A percentile compares a stretch with the other conserved stretches of the same genome.
Evolutionary conservation across 2,113 vertebrate genomes (phyloP).

Genomic region (Sceloporus tristichus): DNA sequence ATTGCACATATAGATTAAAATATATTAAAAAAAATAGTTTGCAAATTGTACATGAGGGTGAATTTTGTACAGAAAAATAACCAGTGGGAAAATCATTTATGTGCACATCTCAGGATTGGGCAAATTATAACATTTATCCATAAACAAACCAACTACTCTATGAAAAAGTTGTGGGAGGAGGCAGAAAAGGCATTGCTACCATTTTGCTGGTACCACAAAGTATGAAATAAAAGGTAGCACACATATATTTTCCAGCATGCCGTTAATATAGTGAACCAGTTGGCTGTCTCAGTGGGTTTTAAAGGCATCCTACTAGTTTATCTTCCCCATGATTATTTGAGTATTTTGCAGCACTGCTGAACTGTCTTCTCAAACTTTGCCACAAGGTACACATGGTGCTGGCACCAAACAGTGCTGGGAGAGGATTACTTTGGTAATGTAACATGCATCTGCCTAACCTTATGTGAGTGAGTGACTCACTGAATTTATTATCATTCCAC

Average conservation of each 20-base stretch:
- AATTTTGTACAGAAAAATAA: background rate
- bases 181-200: too few relatives aligned
- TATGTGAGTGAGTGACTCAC: constrained; percentile 2
- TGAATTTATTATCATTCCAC: constrained; percentile 19
- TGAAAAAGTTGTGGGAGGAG: background rate
- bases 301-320: background rate
- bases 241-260: background rate
- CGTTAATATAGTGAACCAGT: background rate
- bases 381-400: background rate
- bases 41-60: background rate
- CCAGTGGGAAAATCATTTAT: background rate
- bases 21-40: background rate
- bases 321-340: background rate
- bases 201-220: background rate
- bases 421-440: background rate
- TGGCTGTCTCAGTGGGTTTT: background rate
- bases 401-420: background rate
- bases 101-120: background rate
- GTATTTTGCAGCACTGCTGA: background rate
- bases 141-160: background rate
- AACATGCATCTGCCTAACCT: background rate
- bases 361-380: background rate
- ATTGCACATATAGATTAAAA: background rate
- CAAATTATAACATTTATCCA: background rate
- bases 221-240: background rate